phyloP scores from a whole-genome alignment of 2,888 invertebrate genomes.

The Drosophila siamana region DNA sequence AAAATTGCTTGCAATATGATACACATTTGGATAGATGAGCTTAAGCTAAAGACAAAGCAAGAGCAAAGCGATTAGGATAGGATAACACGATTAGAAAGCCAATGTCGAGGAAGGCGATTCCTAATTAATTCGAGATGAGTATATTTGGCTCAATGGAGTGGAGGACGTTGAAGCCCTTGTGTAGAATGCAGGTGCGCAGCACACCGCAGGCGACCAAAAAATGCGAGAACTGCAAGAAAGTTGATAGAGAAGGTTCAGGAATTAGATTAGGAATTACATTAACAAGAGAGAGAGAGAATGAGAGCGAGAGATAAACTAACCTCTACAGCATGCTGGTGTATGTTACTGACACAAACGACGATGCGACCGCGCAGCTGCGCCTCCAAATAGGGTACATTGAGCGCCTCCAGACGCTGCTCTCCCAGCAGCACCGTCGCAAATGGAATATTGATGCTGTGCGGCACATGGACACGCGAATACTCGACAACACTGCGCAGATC shows the following conservation, averaged over 20 bases:
- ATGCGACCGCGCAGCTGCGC: slow-evolving; percentile 88
- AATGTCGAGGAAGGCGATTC: not conserved
- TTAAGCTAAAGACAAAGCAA: slow-evolving; percentile 12
- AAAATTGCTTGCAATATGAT: slow-evolving; percentile 26
- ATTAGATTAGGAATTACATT: not conserved
- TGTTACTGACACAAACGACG: slow-evolving; percentile 92
- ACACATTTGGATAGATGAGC: slow-evolving; percentile 13
- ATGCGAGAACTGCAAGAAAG: slow-evolving; percentile 90
- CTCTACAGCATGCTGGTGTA: slow-evolving; percentile 91
- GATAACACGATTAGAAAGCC: not conserved
- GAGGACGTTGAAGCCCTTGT: slow-evolving; percentile 94
- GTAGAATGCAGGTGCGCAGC: slow-evolving; percentile 92
- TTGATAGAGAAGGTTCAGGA: not conserved
- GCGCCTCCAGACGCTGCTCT: slow-evolving; percentile 89
- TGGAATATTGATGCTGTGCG: slow-evolving; percentile 94
- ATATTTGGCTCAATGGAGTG: slow-evolving; percentile 88
- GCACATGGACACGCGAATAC: slow-evolving; percentile 91
- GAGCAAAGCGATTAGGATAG: slow-evolving; percentile 13
- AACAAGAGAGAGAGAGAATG: too few species aligned
- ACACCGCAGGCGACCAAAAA: slow-evolving; percentile 92
- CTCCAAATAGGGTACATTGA: slow-evolving; percentile 88
- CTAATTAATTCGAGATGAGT: slow-evolving; percentile 81
- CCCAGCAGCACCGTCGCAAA: slow-evolving; percentile 92
- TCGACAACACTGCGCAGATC: slow-evolving; percentile 88
- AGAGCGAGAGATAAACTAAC: slow-evolving; percentile 85